phyloP scores from a whole-genome alignment of 2,797 vertebrate genomes.

The Hylomyscus alleni region DNA sequence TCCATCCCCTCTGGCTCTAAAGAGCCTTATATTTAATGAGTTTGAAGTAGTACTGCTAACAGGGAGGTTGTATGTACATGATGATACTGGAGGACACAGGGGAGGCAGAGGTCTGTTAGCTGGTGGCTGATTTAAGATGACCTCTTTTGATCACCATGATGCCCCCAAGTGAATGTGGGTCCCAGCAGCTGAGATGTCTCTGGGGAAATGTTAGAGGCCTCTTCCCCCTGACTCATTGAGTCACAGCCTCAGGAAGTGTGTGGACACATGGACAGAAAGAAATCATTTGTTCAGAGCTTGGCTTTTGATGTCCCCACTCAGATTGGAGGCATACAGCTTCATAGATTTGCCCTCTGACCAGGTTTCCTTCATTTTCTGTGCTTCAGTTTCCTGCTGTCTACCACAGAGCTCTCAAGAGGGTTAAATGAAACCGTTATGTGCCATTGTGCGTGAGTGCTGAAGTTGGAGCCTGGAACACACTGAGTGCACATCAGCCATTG shows the following conservation, averaged over 20 bases:
- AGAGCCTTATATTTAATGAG: not conserved
- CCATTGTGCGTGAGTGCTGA: not conserved
- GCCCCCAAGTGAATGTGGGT: not conserved
- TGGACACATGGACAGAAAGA: accelerated
- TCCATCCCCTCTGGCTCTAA: not conserved
- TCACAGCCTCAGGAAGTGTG: not conserved
- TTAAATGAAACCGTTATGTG: not conserved
- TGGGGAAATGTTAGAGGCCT: not conserved
- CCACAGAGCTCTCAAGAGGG: not conserved
- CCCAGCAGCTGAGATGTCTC: not conserved
- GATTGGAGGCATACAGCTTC: not conserved
- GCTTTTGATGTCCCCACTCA: not conserved
- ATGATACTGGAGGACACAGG: not conserved
- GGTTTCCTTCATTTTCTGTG: not conserved
- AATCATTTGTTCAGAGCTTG: not conserved
- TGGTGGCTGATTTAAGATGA: not conserved
- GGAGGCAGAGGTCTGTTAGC: not conserved
- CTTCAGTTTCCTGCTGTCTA: not conserved
- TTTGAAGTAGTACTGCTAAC: not conserved
- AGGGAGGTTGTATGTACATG: not conserved
- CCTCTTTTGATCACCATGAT: not conserved
- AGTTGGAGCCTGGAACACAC: not conserved
- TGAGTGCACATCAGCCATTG: not conserved
- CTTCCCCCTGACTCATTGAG: not conserved
- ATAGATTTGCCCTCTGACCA: no score